Evolutionary conservation across 2,888 invertebrate genomes (phyloP).

Genomic region (Tinea semifulvella): DNA sequence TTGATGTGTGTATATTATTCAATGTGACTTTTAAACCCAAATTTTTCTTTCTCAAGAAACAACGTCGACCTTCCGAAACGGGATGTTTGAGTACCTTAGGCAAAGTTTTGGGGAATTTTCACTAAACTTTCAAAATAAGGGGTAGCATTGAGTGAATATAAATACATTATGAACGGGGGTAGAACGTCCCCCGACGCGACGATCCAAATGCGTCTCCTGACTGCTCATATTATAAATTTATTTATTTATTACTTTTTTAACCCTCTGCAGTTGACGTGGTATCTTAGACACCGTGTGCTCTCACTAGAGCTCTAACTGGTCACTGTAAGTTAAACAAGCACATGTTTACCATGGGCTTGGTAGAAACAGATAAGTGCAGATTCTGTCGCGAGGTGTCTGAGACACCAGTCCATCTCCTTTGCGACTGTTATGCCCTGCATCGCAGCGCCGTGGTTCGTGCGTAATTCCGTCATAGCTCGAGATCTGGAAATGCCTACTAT

Average conservation of each 20-base stretch:
- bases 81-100: slow-evolving; percentile 13
- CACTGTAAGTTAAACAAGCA: too few relatives aligned
- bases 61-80: slow-evolving; percentile 6
- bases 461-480: too few relatives aligned
- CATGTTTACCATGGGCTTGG: too few relatives aligned
- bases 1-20: background rate
- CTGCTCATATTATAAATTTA: slow-evolving; percentile 2
- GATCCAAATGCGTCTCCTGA: background rate
- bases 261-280: too few relatives aligned
- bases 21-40: background rate
- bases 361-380: too few relatives aligned
- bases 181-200: slow-evolving; percentile 27
- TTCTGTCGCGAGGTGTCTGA: too few relatives aligned
- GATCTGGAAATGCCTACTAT: too few relatives aligned
- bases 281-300: too few relatives aligned
- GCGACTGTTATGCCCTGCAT: too few relatives aligned
- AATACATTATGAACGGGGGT: slow-evolving; percentile 42
- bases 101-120: slow-evolving; percentile 12
- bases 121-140: slow-evolving; percentile 16
- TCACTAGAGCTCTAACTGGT: too few relatives aligned
- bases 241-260: background rate
- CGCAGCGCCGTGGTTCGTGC: too few relatives aligned
- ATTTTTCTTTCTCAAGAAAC: slow-evolving; percentile 6
- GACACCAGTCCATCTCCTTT: too few relatives aligned
- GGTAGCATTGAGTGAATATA: slow-evolving; percentile 47